A percentile compares a stretch with the other conserved stretches of the same genome.
Conservation (phyloP, 35 echinoderm and acorn worm species). For the Stichopus chloronotus region DNA sequence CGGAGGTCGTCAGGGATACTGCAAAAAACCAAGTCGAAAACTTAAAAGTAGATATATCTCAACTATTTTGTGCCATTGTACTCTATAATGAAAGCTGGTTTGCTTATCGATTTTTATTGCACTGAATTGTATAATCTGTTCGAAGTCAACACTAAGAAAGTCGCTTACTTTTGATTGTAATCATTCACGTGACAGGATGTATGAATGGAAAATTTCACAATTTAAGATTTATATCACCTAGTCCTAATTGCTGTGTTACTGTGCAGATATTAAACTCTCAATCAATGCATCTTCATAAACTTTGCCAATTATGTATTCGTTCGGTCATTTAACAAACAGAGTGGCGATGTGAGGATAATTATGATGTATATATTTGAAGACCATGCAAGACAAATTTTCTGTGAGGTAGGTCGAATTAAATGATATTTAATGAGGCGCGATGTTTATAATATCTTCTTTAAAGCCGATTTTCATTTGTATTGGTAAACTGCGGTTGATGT, state of each 20-base stretch:
- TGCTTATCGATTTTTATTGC: background rate
- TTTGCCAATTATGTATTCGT: background rate
- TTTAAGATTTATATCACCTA: background rate
- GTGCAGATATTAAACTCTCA: background rate
- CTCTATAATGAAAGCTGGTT: background rate
- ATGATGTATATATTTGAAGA: background rate
- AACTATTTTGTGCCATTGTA: background rate
- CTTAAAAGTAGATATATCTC: background rate
- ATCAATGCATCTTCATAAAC: background rate
- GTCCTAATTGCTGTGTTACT: background rate
- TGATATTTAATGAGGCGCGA: too few species aligned
- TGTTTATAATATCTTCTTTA: too few species aligned
- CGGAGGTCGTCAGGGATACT: background rate
- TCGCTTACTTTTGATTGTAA: background rate
- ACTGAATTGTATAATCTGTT: background rate
- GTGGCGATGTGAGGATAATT: background rate
- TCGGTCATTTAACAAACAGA: background rate
- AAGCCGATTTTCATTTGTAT: background rate
- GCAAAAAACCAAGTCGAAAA: constrained; percentile 22
- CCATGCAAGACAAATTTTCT: background rate
- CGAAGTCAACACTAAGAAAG: background rate
- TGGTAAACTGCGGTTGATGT: background rate
- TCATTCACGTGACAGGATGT: background rate
- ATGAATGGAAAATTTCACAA: background rate
- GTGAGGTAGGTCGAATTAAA: background rate